A percentile compares a stretch with the other conserved stretches of the same genome.
Conservation (phyloP, 2,113 vertebrate genomes). For the Solea senegalensis region DNA sequence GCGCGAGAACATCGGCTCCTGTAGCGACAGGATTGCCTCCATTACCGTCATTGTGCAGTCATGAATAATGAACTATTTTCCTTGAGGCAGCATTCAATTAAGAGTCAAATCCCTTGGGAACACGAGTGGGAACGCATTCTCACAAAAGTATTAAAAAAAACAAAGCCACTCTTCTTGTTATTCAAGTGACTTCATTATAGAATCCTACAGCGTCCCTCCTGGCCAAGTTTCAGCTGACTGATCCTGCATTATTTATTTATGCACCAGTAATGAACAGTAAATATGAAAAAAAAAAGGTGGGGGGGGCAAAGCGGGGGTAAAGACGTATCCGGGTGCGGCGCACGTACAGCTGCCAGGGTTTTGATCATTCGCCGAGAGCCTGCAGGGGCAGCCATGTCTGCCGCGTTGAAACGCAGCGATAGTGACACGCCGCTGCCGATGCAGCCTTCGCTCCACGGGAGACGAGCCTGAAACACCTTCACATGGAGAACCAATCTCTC, state of each 20-base stretch:
- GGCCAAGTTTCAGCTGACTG: constrained; percentile 60
- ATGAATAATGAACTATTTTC: constrained; percentile 73
- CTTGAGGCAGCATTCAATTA: constrained; percentile 71
- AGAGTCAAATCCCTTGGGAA: constrained; percentile 37
- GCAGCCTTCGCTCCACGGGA: constrained; percentile 19
- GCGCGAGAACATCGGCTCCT: constrained; percentile 18
- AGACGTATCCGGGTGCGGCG: not conserved
- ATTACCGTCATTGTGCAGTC: constrained; percentile 46
- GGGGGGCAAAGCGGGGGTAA: constrained; percentile 3
- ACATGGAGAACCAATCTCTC: constrained; percentile 6
- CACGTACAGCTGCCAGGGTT: constrained; percentile 14
- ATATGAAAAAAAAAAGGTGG: constrained; percentile 33
- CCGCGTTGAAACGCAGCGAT: constrained; percentile 28
- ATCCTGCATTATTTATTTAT: constrained; percentile 70
- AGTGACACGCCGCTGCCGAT: constrained; percentile 8
- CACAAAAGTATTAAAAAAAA: constrained; percentile 47
- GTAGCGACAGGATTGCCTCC: constrained; percentile 38
- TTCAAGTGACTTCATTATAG: constrained; percentile 57
- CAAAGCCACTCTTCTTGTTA: constrained; percentile 41
- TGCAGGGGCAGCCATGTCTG: constrained; percentile 12
- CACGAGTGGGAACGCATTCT: constrained; percentile 36
- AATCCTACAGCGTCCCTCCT: constrained; percentile 53
- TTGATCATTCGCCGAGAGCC: constrained; percentile 49
- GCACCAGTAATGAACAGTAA: constrained; percentile 62
- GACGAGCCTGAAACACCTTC: constrained; percentile 1